These are phyloP conservation scores for Harpalus rufipes DNA, from an alignment of 2,888 invertebrate genomes.

Conservation along the genomic window DNA sequence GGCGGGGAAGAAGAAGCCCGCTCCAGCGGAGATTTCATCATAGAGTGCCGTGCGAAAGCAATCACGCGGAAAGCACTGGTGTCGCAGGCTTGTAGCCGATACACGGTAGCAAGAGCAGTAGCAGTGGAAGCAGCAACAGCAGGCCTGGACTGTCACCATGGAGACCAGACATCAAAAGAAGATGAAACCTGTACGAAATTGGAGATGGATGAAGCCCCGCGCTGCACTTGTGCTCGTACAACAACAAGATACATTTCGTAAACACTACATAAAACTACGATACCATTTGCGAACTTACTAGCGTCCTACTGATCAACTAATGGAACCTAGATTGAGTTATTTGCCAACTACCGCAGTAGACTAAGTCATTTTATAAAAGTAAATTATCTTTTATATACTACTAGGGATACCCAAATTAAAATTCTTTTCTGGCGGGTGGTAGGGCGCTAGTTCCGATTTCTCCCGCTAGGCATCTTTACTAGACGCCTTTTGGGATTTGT, in stretches of 20 bases:
- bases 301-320: background rate
- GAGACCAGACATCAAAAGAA: conserved; percentile 68
- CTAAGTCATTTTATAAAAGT: too few relatives aligned
- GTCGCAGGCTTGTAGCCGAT: conserved; percentile 63
- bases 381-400: too few relatives aligned
- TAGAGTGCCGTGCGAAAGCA: conserved; percentile 67
- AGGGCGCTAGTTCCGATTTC: too few relatives aligned
- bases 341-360: background rate
- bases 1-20: conserved; percentile 45
- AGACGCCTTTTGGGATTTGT: too few relatives aligned
- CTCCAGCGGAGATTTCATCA: conserved; percentile 66
- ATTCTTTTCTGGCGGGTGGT: too few relatives aligned
- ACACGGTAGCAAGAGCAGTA: conserved; percentile 33
- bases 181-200: conserved; percentile 67
- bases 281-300: background rate
- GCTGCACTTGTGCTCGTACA: conserved; percentile 1
- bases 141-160: conserved; percentile 65
- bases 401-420: too few relatives aligned
- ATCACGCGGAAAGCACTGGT: conserved; percentile 67
- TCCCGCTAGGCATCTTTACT: too few relatives aligned
- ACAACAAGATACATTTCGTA: conserved; percentile 14
- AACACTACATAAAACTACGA: background rate
- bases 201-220: conserved; percentile 25
- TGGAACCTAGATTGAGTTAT: background rate
- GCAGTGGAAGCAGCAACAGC: conserved; percentile 4